Evolutionary conservation across 2,888 invertebrate species (phyloP).

Genomic region (Drosophila dives): DNA sequence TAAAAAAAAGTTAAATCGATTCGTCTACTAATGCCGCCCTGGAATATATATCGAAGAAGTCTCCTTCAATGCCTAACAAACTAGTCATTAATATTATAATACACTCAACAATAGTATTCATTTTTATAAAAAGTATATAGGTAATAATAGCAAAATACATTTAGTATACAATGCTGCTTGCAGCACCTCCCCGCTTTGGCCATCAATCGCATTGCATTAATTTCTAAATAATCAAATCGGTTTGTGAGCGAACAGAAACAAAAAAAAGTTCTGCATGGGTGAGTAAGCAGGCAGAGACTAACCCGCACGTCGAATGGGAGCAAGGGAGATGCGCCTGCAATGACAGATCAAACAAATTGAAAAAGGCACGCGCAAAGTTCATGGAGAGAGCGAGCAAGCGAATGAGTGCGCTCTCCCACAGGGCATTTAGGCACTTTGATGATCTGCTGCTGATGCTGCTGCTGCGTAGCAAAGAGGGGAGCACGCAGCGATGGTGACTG

Average conservation of each 20-base stretch:
- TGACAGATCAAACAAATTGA: conserved; percentile 55
- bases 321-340: conserved; percentile 43
- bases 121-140: conserved; percentile 6
- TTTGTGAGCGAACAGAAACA: conserved; percentile 21
- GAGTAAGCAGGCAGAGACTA: conserved; percentile 10
- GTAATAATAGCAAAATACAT: conserved; percentile 19
- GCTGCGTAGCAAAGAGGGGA: conserved; percentile 8
- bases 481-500: conserved; percentile 13
- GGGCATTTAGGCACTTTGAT: conserved; percentile 19
- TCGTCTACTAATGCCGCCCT: background rate
- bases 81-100: background rate
- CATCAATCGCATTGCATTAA: conserved; percentile 35
- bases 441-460: conserved; percentile 15
- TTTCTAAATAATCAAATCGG: conserved; percentile 44
- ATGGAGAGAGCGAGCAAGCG: conserved; percentile 25
- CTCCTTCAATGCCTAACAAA: background rate
- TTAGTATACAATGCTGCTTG: conserved; percentile 17
- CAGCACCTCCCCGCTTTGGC: background rate
- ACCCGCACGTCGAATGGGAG: background rate
- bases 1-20: background rate
- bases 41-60: background rate
- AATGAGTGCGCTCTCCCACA: background rate
- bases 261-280: conserved; percentile 5
- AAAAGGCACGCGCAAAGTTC: conserved; percentile 54
- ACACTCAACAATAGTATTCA: background rate